These are phyloP conservation scores for Baronia brevicornis DNA, from an alignment of 2,888 invertebrate species.

Conservation along the genomic window DNA sequence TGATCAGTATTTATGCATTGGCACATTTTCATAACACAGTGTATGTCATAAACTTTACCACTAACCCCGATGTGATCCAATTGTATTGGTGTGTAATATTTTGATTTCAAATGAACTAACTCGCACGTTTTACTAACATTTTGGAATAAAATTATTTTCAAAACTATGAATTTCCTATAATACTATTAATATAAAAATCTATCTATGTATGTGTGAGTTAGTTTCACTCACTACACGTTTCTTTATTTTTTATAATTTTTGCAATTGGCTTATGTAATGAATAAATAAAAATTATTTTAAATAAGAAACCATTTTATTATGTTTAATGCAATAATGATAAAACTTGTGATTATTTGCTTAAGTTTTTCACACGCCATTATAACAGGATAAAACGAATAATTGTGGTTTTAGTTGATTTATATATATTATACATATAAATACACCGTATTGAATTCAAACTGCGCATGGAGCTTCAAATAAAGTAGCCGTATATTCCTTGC, in stretches of 20 bases:
- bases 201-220: slow-evolving; percentile 2
- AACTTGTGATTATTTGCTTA: too few relatives aligned
- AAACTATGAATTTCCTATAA: slow-evolving; percentile 3
- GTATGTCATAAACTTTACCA: slow-evolving; percentile 17
- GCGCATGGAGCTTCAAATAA: too few relatives aligned
- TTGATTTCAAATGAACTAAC: slow-evolving; percentile 6
- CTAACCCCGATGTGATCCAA: slow-evolving; percentile 2
- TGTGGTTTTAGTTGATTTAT: too few relatives aligned
- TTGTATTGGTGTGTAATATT: slow-evolving; percentile 7
- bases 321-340: too few relatives aligned
- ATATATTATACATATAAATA: too few relatives aligned
- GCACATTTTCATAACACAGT: slow-evolving; percentile 35
- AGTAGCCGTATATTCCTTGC: too few relatives aligned
- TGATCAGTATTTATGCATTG: slow-evolving; percentile 20
- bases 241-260: slow-evolving; percentile 3
- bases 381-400: too few relatives aligned
- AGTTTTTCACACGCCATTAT: too few relatives aligned
- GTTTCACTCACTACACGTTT: slow-evolving; percentile 8
- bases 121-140: slow-evolving; percentile 6
- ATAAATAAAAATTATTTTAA: slow-evolving; percentile 13
- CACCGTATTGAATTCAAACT: too few relatives aligned
- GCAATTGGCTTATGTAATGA: slow-evolving; percentile 17
- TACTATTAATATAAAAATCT: background rate
- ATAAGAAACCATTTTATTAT: slow-evolving; percentile 4
- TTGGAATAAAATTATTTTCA: background rate